Base-by-base conservation (phyloP, 1,140 invertebrate species). In the Gonioctena quinquepunctata region DNA sequence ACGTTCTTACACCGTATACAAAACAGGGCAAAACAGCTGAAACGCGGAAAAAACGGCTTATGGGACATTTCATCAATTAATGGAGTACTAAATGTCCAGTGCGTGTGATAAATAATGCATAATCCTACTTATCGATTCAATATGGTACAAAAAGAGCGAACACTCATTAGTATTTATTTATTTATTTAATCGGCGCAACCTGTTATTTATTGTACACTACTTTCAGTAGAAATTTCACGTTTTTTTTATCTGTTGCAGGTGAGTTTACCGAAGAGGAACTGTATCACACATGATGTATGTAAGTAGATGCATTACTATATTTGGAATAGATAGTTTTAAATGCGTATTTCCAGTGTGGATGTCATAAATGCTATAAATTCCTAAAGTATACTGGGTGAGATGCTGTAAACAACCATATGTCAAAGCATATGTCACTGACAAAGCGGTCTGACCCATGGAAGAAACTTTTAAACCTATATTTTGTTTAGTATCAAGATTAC, bases 71-170 rank as follows among this genome's bases (percentile, higher is more conserved):
- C 23, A 57, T 21, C 23, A 57, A 57, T 57, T 8, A 57, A 57
- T 21, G 54, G 4, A 4, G 54, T 21, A 57, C 54, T 57, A 57
- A 57, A 57, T 57, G 19, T 21, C 54, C 21, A 11, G 5, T 8
- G 19, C 7, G n/a, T n/a, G 54, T 57, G 8, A 57, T 57, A 57
- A 57, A 57, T 57, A 23, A 57, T 57, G 11, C 54, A 57, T 57
- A 57, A 23, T 42, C 33, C 13, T 8, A 57, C 22, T 57, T 11
- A 22, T 16, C 54, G 21, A 57, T 21, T 57, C 23, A 57, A 25
- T 57, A 57, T 8, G 13, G 8, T 4, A 57, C 21, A 57, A 57
- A 57, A 57, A 57, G 5, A 21, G 21, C 54, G 22, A 13, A 21
- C 5, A 7, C 11, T 25, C 54, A 22, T 57, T 57, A 57, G 23